Evolutionary conservation across 2,113 vertebrate species (phyloP).

Genomic region (Ursus arctos): DNA sequence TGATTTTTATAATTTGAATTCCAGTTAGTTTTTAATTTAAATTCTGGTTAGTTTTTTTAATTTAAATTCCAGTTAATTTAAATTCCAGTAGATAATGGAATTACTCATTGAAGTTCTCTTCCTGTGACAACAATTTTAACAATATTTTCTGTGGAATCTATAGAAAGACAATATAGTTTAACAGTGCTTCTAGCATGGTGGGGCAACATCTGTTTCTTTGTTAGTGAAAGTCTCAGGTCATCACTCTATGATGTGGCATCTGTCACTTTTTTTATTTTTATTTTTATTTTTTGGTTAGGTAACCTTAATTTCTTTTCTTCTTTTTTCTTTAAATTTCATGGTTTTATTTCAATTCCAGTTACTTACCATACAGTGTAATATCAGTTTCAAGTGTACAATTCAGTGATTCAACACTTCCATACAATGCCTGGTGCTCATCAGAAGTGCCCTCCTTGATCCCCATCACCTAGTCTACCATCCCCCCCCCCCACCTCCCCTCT

Average conservation of each 20-base stretch:
- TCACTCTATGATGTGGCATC: neutral
- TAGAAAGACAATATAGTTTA: neutral
- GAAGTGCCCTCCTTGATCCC: neutral
- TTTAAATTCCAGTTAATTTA: neutral
- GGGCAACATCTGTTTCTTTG: neutral
- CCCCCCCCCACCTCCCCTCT: neutral
- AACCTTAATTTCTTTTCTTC: neutral
- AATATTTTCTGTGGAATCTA: neutral
- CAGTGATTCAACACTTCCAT: neutral
- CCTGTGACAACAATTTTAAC: neutral
- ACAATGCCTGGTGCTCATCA: neutral
- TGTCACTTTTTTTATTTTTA: neutral
- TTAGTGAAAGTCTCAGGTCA: neutral
- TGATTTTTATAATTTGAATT: neutral
- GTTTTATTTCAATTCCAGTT: neutral
- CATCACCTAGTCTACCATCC: neutral
- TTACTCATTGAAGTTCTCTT: neutral
- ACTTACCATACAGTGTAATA: neutral
- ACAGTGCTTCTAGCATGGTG: neutral
- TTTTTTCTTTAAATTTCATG: neutral
- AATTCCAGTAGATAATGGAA: neutral
- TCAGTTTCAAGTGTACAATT: neutral
- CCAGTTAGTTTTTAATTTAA: neutral
- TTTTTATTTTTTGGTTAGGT: neutral
- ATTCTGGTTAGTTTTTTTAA: neutral